Base-by-base conservation (phyloP, 2,797 vertebrate species). In the Lepus townsendii region DNA sequence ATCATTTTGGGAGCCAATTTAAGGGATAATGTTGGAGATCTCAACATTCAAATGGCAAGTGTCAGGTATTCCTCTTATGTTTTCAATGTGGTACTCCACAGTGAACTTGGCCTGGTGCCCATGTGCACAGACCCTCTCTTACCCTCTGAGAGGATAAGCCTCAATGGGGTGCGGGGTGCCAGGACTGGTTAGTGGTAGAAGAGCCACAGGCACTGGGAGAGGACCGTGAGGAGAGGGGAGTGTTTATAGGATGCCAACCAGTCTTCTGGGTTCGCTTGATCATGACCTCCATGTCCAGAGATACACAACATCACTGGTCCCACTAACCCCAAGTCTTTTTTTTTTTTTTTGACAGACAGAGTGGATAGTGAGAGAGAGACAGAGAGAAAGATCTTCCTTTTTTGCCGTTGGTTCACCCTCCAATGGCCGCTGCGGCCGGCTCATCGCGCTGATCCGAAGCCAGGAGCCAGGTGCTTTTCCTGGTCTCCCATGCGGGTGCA, bases 191-290 rank as follows among this genome's bases (percentile, higher is more conserved):
- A 85, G 65, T 57, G 2, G 66, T 84, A 38, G 30, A 80, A 60
- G 42, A 42, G 26, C 3, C 3, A 7, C 5, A 68, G 16, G 79
- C 24, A n/a, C 2, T 35, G 24, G 13, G 32, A 63, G 38, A 47
- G 20, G 32, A 2, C 0, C 0, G 22, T 27, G 68, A 20, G 26
- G 2, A 17, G 5, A 17, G 17, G 22, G 17, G 9, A 11, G n/a
- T 76, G 12, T 76, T 38, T 11, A 14, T 42, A 42, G 42, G 42
- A 42, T 8, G 42, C 42, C 42, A 20, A 38, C 27, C 47, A 62
- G 13, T 14, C n/a, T 52, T 89, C 65, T 32, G 32, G 50, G 52
- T 82, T 50, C 12, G 57, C 26, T 32, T 63, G 20, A 27, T 32
- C 27, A 68, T 62, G 20, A 63, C 35, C 22, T 32, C 32, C 38